A percentile compares a stretch with the other conserved stretches of the same genome.
These are phyloP conservation scores for Alauda arvensis DNA, from an alignment of 2,797 vertebrate species.

Conservation along the genomic window DNA sequence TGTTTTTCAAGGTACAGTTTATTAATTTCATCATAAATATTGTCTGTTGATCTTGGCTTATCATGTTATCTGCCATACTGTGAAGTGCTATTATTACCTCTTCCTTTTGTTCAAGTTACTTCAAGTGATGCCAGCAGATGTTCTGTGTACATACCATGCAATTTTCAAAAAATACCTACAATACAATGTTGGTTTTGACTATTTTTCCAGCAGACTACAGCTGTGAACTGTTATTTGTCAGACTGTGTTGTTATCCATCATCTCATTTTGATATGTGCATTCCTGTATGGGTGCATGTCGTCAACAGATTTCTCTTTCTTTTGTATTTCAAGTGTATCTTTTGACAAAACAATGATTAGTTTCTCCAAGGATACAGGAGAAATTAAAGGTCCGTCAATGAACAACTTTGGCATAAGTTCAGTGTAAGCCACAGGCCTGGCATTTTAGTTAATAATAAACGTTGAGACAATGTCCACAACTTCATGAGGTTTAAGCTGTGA, in stretches of 20 bases:
- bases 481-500: neutral
- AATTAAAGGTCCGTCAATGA: neutral
- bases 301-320: neutral
- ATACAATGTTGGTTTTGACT: neutral
- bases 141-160: neutral
- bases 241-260: neutral
- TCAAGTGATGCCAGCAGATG: neutral
- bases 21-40: neutral
- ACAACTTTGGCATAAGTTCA: neutral
- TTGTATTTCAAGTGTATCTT: neutral
- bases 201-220: neutral
- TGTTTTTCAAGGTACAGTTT: slow-evolving; percentile 87
- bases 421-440: neutral
- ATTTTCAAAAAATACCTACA: neutral
- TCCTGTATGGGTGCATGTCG: neutral
- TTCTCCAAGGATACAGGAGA: neutral
- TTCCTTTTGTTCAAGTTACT: neutral
- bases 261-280: neutral
- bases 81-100: neutral
- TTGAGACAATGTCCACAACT: neutral
- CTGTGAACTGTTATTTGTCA: neutral
- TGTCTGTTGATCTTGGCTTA: neutral
- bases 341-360: neutral
- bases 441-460: neutral
- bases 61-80: neutral